Base-by-base conservation (phyloP, 2,797 vertebrate species). In the Cottoperca gobio region DNA sequence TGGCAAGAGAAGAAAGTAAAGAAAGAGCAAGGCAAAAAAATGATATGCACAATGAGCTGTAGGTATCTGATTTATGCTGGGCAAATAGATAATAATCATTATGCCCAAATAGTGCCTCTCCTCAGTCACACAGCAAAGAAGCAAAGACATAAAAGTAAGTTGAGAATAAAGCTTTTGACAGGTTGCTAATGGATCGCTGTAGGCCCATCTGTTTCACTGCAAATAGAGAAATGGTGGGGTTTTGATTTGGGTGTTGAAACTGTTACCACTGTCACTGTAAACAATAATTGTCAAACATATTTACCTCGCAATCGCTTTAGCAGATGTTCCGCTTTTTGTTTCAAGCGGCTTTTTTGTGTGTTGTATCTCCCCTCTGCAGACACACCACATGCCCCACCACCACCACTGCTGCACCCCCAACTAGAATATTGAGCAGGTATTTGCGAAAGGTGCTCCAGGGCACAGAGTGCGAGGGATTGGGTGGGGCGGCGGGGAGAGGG, bases 231-330 rank as follows among this genome's bases (percentile, higher is more conserved):
- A 95, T 94, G 94, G 90, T 42, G 83, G 90, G 86, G 88, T 90
- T 94, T 93, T 94, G 92, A 95, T 95, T 95, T 93, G 87, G 93
- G 93, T 90, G 88, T 86, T 83, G 90, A 92, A 95, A 96, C 95
- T 95, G 95, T 95, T 96, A 95, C 95, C 94, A 96, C 94, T 96
- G 94, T 96, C 94, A 96, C 95, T 96, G 95, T 96, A 96, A 96
- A 96, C 95, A 95, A 95, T 96, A 95, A 96, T 96, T 95, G 95
- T 95, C 95, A 95, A 96, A 96, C 95, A 96, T 96, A 96, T 96
- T 96, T 96, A 95, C 95, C 91, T 95, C 93, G 89, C 94, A 94
- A 95, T 95, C 93, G 93, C 94, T 95, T 95, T 96, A 96, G 94
- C 96, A 96, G 95, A 96, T 96, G 95, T 95, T 95, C 92, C 91